These are phyloP conservation scores for Electrophaes corylata DNA, from an alignment of 2,888 invertebrate genomes.

Conservation along the genomic window DNA sequence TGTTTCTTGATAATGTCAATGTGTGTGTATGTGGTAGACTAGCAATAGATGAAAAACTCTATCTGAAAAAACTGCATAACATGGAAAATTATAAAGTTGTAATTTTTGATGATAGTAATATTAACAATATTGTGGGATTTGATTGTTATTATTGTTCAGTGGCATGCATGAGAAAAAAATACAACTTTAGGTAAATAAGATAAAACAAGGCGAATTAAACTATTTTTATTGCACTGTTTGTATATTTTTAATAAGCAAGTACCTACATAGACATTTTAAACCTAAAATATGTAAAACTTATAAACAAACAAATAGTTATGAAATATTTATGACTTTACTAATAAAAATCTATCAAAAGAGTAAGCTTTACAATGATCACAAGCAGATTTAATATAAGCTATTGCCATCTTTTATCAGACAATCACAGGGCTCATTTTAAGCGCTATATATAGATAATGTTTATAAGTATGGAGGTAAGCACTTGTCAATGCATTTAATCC, in stretches of 20 bases:
- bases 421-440: neutral
- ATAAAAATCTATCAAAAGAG: too few species aligned
- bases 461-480: too few species aligned
- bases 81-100: slow-evolving; percentile 67
- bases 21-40: slow-evolving; percentile 86
- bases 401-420: too few species aligned
- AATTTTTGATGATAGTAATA: slow-evolving; percentile 64
- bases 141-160: slow-evolving; percentile 86
- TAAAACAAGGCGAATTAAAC: slow-evolving; percentile 14
- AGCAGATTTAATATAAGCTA: too few species aligned
- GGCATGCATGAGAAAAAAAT: slow-evolving; percentile 65
- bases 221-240: slow-evolving; percentile 25
- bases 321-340: too few species aligned
- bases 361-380: too few species aligned
- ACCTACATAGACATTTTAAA: neutral
- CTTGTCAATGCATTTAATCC: slow-evolving; percentile 43
- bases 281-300: too few species aligned
- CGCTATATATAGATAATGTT: too few species aligned
- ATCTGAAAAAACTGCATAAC: slow-evolving; percentile 62
- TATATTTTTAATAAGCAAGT: neutral
- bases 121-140: slow-evolving; percentile 71
- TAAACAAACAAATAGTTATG: neutral
- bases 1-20: slow-evolving; percentile 84
- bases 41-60: slow-evolving; percentile 61
- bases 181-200: slow-evolving; percentile 12